A percentile compares a stretch with the other conserved stretches of the same genome.
These are phyloP conservation scores for Ceratosolen solmsi DNA, from an alignment of 1,140 invertebrate genomes.

Conservation along the genomic window DNA sequence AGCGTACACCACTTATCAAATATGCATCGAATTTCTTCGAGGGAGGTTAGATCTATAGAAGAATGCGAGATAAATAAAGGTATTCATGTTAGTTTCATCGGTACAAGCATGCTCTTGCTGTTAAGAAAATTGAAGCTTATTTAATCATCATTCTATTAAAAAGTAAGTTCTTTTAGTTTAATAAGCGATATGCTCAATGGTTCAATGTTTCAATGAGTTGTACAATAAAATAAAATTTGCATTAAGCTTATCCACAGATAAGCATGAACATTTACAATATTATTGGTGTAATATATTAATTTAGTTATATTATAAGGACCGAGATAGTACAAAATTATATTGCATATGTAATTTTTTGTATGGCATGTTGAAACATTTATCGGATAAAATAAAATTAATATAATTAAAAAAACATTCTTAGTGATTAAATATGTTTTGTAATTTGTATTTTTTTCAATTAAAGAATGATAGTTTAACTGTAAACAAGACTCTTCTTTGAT, in stretches of 20 bases:
- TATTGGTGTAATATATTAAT: not conserved
- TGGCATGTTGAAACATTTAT: not conserved
- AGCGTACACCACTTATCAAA: not conserved
- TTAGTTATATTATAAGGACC: not conserved
- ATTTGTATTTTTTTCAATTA: not conserved
- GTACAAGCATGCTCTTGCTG: not conserved
- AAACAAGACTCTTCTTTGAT: not conserved
- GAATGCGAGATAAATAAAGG: not conserved
- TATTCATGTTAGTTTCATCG: not conserved
- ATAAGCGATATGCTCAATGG: not conserved
- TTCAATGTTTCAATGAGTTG: not conserved
- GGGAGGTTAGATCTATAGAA: not conserved
- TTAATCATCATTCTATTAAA: not conserved
- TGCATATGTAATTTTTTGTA: not conserved
- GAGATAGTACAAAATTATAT: not conserved
- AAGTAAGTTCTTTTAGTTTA: not conserved
- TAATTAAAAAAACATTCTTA: not conserved
- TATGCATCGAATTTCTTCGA: not conserved
- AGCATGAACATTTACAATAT: not conserved
- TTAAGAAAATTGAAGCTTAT: not conserved
- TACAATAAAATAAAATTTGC: not conserved
- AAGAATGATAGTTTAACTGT: not conserved
- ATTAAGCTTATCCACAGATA: not conserved
- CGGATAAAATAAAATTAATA: not conserved
- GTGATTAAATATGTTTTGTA: not conserved